Conservation (phyloP, 2,797 vertebrate species). For the Eulemur rubriventer region DNA sequence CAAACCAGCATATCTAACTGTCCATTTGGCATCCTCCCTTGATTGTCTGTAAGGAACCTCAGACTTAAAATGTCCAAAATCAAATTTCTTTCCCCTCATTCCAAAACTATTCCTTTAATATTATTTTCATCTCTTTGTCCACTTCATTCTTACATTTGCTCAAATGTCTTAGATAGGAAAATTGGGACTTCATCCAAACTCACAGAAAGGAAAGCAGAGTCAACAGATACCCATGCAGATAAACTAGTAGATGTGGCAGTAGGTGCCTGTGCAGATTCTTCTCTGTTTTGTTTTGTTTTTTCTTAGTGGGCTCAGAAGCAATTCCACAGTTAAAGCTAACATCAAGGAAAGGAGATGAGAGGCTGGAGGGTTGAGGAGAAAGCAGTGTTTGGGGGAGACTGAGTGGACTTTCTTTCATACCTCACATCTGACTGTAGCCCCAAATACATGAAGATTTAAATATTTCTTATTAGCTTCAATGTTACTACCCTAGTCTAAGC, state of each 20-base stretch:
- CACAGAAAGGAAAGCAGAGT: not conserved
- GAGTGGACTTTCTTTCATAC: not conserved
- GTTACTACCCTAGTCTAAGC: not conserved
- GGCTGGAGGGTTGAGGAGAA: not conserved
- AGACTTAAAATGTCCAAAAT: not conserved
- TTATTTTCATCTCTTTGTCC: not conserved
- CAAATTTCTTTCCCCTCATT: not conserved
- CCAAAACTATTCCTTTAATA: not conserved
- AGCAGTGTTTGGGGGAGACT: not conserved
- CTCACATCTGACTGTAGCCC: not conserved
- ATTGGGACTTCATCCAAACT: not conserved
- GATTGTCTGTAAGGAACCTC: not conserved
- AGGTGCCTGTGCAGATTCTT: not conserved
- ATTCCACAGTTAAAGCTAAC: not conserved
- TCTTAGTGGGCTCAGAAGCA: not conserved
- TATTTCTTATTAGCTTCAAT: not conserved
- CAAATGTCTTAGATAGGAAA: not conserved
- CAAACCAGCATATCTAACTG: not conserved
- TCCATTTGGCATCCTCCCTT: not conserved
- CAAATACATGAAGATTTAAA: not conserved
- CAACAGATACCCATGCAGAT: not conserved
- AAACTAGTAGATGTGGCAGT: not conserved
- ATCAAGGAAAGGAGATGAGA: not conserved
- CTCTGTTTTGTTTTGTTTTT: not conserved
- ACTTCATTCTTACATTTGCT: not conserved